A percentile compares a stretch with the other conserved stretches of the same genome.
Conservation (phyloP, 2,888 invertebrate species). For the Heliconius charithonia region DNA sequence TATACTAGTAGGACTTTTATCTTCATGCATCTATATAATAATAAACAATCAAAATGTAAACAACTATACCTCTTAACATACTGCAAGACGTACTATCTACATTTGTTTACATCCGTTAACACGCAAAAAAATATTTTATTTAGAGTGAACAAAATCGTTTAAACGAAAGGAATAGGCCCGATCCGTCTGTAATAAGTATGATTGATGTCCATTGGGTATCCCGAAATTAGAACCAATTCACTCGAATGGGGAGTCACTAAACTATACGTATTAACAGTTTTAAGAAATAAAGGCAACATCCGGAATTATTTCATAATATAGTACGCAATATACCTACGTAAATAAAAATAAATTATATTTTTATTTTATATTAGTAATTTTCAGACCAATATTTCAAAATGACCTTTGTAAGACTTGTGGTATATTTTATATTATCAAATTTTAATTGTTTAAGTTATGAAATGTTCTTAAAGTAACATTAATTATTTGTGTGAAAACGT, state of each 20-base stretch:
- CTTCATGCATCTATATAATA: too few relatives aligned
- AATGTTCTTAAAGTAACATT: not conserved
- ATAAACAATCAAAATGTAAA: too few relatives aligned
- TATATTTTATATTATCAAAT: not conserved
- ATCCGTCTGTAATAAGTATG: constrained; percentile 70
- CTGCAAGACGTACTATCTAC: too few relatives aligned
- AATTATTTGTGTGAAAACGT: not conserved
- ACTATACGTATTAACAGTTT: constrained; percentile 33
- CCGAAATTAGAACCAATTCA: constrained; percentile 74
- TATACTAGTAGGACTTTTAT: too few relatives aligned
- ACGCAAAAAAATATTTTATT: not conserved
- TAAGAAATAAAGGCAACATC: not conserved
- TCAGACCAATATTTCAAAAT: not conserved
- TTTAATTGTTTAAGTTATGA: not conserved
- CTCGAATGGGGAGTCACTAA: constrained; percentile 60
- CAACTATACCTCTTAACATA: too few relatives aligned
- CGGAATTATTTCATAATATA: not conserved
- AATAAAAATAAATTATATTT: not conserved
- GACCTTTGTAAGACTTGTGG: not conserved
- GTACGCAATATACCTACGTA: not conserved
- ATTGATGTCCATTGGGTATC: constrained; percentile 68
- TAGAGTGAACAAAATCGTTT: constrained; percentile 42
- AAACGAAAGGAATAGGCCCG: constrained; percentile 59
- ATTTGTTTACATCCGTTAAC: not conserved
- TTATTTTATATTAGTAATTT: not conserved